A percentile compares a stretch with the other conserved stretches of the same genome.
These are phyloP conservation scores for Malacoctenus gilli DNA, from an alignment of 2,797 vertebrate species.

Conservation along the genomic window DNA sequence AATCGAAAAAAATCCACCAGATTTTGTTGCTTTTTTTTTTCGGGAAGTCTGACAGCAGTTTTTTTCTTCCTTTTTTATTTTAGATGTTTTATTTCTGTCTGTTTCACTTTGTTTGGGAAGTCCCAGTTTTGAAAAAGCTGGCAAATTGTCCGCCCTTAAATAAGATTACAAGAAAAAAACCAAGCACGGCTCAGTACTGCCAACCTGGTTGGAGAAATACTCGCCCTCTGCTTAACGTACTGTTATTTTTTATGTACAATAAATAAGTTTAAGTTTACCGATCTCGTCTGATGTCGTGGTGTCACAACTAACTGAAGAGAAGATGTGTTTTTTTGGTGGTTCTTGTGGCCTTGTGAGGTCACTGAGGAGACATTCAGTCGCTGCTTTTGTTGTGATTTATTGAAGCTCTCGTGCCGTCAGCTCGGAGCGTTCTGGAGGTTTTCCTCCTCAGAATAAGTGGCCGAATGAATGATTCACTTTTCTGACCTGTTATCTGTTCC, in stretches of 20 bases:
- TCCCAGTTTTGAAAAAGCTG: constrained; percentile 11
- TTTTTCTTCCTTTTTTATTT: constrained; percentile 25
- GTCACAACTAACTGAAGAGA: too few species aligned
- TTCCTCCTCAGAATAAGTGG: too few species aligned
- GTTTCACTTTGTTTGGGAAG: constrained; percentile 34
- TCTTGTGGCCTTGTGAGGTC: too few species aligned
- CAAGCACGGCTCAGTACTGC: not conserved
- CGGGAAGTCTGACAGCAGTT: constrained; percentile 23
- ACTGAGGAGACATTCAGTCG: too few species aligned
- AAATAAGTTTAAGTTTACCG: constrained; percentile 43
- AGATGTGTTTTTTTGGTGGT: too few species aligned
- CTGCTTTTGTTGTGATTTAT: too few species aligned
- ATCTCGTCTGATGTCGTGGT: constrained; percentile 3
- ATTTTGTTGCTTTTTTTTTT: constrained; percentile 15
- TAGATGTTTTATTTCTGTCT: too few species aligned
- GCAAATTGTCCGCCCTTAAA: constrained; percentile 28
- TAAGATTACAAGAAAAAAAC: constrained; percentile 32
- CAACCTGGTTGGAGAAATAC: too few species aligned
- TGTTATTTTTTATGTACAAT: constrained; percentile 50
- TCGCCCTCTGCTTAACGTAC: constrained; percentile 9
- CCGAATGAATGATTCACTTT: too few species aligned
- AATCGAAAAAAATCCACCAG: constrained; percentile 23
- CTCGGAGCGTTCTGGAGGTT: too few species aligned
- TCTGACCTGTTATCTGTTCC: too few species aligned
- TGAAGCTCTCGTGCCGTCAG: too few species aligned